Base-by-base conservation (phyloP, 2,113 vertebrate species). In the Phodopus roborovskii region DNA sequence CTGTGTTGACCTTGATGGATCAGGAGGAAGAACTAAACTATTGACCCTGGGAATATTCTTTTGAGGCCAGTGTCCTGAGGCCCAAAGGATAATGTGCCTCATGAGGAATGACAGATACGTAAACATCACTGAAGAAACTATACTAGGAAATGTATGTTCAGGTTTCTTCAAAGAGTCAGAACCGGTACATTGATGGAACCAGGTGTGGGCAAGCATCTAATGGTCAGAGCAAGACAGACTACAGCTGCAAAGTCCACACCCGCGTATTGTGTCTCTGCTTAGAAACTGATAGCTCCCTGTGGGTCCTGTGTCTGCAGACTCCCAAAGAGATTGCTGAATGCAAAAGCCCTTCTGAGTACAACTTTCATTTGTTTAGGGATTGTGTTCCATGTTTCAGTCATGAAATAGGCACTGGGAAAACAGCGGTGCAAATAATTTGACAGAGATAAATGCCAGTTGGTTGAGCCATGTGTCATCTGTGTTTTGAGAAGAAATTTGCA, bases 401-500 rank as follows among this genome's bases (percentile, higher is more conserved):
- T 7, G 10, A 74, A 92, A 17, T 11, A 73, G 26, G 66, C 77
- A 56, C 30, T 13, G 33, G 45, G 58, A 33, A 75, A 26, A 26
- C 42, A 78, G 81, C 2, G 1, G 62, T 66, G n/a, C 68, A 9
- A 28, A 45, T 84, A 64, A 3, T 33, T 45, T 16, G 15, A 73
- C 58, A 74, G 81, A 96, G 89, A 90, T 45, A 92, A 53, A 4
- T 36, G 71, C 84, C 15, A 53, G 48, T 77, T 84, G 39, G n/a
- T 30, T 71, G 56, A 88, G 50, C 1, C 56, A 75, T 68, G 19
- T 0, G 33, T 78, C 56, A 91, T 33, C 68, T 92, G 66, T 42
- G 33, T 88, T 90, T 20, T n/a, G 74, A 96, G 58, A 88, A 92
- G 53, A 58, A 97, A 93, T 73, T 22, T 58, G 24, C 20, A 16